These are phyloP conservation scores for Mastacembelus armatus DNA, from an alignment of 2,797 vertebrate species.

Conservation along the genomic window DNA sequence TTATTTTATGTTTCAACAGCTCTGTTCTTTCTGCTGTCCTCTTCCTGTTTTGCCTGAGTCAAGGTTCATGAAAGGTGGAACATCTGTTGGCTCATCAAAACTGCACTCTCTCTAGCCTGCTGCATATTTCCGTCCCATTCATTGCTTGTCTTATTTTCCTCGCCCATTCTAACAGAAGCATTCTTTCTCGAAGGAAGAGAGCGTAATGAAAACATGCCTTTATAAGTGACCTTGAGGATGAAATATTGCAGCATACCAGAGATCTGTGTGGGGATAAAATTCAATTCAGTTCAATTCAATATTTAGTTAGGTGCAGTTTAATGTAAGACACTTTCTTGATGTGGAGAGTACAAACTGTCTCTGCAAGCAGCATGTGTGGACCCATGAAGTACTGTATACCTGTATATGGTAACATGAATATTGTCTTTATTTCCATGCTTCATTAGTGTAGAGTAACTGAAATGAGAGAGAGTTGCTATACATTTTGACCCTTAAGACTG, in stretches of 20 bases:
- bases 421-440: neutral
- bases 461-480: no score
- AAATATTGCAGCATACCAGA: conserved; percentile 50
- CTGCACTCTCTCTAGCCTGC: conserved; percentile 5
- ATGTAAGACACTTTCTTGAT: conserved; percentile 26
- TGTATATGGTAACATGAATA: neutral
- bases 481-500: no score
- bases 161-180: conserved; percentile 44
- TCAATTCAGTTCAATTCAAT: conserved; percentile 43
- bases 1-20: conserved; percentile 13
- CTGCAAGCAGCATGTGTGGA: neutral
- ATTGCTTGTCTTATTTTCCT: conserved; percentile 48
- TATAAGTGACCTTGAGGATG: conserved; percentile 60
- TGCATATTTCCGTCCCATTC: conserved; percentile 30
- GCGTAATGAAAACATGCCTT: conserved; percentile 47
- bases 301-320: conserved; percentile 25
- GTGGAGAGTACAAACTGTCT: neutral
- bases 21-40: conserved; percentile 23
- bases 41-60: conserved; percentile 47
- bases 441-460: neutral
- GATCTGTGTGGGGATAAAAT: conserved; percentile 36
- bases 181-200: conserved; percentile 30
- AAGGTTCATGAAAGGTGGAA: conserved; percentile 58
- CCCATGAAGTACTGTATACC: neutral
- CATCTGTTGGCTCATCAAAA: conserved; percentile 60